phyloP scores from a whole-genome alignment of 2,113 vertebrate species.

The Alligator sinensis region DNA sequence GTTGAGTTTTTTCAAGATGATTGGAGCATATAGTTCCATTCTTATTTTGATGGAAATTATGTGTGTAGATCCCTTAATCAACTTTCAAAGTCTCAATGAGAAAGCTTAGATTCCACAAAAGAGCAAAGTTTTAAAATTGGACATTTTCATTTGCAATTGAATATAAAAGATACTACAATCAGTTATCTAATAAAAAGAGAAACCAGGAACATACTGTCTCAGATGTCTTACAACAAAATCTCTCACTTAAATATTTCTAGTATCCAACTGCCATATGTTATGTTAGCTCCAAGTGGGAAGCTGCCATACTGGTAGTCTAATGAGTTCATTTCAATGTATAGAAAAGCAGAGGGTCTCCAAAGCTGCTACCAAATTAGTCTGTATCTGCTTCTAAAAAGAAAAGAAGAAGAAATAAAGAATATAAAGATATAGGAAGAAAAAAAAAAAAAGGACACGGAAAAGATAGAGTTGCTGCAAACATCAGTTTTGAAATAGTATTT shows the following conservation, averaged over 20 bases:
- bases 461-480: neutral
- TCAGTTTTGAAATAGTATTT: neutral
- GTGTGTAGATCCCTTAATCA: neutral
- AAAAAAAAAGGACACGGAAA: neutral
- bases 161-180: neutral
- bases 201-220: neutral
- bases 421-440: neutral
- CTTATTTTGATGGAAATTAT: neutral
- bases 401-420: neutral
- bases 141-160: neutral
- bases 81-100: neutral
- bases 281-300: neutral
- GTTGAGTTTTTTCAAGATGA: neutral
- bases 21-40: neutral
- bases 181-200: neutral
- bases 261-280: constrained; percentile 2
- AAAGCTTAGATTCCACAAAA: neutral
- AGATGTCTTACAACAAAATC: neutral
- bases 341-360: neutral
- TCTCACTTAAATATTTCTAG: neutral
- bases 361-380: neutral
- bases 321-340: neutral
- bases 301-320: neutral
- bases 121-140: neutral
- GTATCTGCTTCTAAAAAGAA: neutral